These are phyloP conservation scores for Ficedula albicollis DNA, from an alignment of 2,797 vertebrate genomes.

Conservation along the genomic window DNA sequence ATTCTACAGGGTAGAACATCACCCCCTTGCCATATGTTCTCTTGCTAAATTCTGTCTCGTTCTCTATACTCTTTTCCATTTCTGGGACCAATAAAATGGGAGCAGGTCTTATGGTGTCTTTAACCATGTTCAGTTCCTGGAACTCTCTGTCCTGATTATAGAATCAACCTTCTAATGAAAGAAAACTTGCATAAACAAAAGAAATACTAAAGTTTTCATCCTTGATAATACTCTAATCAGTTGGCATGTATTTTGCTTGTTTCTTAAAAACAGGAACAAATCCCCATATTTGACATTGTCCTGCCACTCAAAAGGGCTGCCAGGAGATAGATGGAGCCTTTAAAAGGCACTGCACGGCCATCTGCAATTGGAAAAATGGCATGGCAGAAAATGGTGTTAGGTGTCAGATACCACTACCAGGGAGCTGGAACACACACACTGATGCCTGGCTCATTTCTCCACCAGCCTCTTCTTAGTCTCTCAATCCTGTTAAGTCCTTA, in stretches of 20 bases:
- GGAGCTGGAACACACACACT: not conserved
- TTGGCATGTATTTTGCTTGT: not conserved
- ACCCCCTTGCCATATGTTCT: not conserved
- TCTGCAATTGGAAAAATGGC: not conserved
- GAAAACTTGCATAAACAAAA: not conserved
- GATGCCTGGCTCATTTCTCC: not conserved
- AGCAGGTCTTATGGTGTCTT: not conserved
- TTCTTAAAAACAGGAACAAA: not conserved
- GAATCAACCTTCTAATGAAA: not conserved
- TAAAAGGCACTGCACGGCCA: not conserved
- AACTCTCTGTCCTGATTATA: not conserved
- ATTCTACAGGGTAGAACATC: not conserved
- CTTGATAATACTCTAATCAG: not conserved
- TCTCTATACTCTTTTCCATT: not conserved
- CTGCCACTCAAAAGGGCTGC: not conserved
- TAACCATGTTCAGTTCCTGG: not conserved
- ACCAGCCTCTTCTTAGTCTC: not conserved
- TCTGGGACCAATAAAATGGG: not conserved
- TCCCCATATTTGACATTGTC: not conserved
- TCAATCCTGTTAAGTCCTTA: not conserved
- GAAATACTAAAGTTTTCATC: not conserved
- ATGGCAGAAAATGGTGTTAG: not conserved
- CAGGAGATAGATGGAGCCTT: not conserved
- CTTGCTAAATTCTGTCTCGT: not conserved
- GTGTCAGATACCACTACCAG: not conserved